A percentile compares a stretch with the other conserved stretches of the same genome.
These are phyloP conservation scores for Entelurus aequoreus DNA, from an alignment of 2,113 vertebrate species.

Conservation along the genomic window DNA sequence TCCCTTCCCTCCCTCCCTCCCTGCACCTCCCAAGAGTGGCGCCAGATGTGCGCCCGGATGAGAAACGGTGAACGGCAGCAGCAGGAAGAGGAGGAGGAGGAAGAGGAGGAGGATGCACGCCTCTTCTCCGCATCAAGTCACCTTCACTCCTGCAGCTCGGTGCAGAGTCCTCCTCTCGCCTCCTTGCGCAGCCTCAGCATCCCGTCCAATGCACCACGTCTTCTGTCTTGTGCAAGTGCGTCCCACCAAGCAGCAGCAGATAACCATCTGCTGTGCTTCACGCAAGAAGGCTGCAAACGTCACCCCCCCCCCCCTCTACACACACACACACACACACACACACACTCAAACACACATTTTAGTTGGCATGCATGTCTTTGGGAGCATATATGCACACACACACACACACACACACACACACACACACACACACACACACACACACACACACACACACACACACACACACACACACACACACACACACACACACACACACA, in stretches of 20 bases:
- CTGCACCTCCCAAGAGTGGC: slow-evolving; percentile 39
- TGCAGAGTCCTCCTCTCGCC: not conserved
- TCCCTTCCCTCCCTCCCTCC: slow-evolving; percentile 8
- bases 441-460: no score
- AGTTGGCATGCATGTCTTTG: not conserved
- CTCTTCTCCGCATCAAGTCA: slow-evolving; percentile 79
- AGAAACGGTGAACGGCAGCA: slow-evolving; percentile 18
- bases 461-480: no score
- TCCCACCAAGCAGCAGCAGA: slow-evolving; percentile 74
- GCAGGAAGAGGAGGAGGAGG: slow-evolving; percentile 46
- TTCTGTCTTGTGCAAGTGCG: slow-evolving; percentile 33
- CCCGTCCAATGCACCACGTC: slow-evolving; percentile 63
- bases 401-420: not conserved
- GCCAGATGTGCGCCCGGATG: slow-evolving; percentile 60
- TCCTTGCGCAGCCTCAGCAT: not conserved
- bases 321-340: no score
- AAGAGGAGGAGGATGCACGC: slow-evolving; percentile 60
- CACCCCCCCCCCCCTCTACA: slow-evolving; percentile 5
- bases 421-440: no score
- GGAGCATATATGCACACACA: slow-evolving; percentile 12
- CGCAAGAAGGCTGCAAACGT: slow-evolving; percentile 23
- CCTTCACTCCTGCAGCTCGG: slow-evolving; percentile 68
- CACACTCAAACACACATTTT: not conserved
- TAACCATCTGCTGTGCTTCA: slow-evolving; percentile 35
- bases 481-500: no score